Evolutionary conservation across 1,140 invertebrate species (phyloP).

Genomic region (Meteorus sp.): DNA sequence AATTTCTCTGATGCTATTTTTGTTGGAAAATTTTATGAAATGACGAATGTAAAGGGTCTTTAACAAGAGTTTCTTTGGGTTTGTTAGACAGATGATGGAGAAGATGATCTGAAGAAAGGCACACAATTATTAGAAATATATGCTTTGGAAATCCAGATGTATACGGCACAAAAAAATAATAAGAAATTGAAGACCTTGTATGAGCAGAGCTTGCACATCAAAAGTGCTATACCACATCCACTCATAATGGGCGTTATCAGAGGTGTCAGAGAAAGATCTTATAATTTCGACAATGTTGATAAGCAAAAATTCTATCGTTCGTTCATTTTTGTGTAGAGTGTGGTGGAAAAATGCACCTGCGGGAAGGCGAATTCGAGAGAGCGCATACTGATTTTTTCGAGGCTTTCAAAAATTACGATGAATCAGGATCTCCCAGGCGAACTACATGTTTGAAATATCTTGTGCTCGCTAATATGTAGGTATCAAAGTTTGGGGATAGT

Average conservation of each 20-base stretch:
- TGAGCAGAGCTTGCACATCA: slow-evolving; percentile 97
- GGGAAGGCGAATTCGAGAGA: slow-evolving; percentile 98
- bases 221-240: slow-evolving; percentile 99
- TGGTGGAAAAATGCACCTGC: slow-evolving; percentile 99
- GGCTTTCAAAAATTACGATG: slow-evolving; percentile 99
- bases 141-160: slow-evolving; percentile 99
- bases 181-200: slow-evolving; percentile 98
- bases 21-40: no score
- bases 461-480: slow-evolving; percentile 95
- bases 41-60: no score
- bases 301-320: background rate
- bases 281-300: slow-evolving; percentile 22
- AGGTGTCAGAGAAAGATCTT: slow-evolving; percentile 62
- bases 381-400: slow-evolving; percentile 99
- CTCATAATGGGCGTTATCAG: slow-evolving; percentile 99
- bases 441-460: slow-evolving; percentile 99
- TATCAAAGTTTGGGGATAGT: background rate
- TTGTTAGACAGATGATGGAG: slow-evolving; percentile 93
- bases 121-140: slow-evolving; percentile 98
- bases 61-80: no score
- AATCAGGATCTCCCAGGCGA: slow-evolving; percentile 95
- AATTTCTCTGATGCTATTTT: slow-evolving; percentile 6
- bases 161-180: slow-evolving; percentile 99
- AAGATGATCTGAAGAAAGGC: slow-evolving; percentile 98
- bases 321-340: slow-evolving; percentile 74